Base-by-base conservation (phyloP, 2,888 invertebrate genomes). In the Hyalella azteca region DNA sequence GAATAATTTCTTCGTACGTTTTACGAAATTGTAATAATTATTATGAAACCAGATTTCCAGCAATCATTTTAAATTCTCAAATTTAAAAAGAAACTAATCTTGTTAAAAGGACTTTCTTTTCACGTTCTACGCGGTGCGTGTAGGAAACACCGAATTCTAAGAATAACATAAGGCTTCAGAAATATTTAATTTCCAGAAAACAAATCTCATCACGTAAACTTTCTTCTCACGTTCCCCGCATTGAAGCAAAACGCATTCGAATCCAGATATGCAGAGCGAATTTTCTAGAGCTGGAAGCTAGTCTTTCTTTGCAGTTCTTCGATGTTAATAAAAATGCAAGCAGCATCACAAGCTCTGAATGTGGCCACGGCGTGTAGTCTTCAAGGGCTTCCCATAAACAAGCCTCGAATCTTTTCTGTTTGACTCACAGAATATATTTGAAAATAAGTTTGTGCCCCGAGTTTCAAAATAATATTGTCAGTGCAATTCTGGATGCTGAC, bases 351-450 rank as follows among this genome's bases (percentile, higher is more conserved):
- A 19, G 36, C 66, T 32, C 36, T 66, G 66, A 66, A 66, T 66
- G 36, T n/a, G 66, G 32, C 36, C 29, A 39, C 36, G 66, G 66
- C 66, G 29, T 32, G 66, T 66, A 36, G 32, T 66, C 66, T 66
- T 36, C 36, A 66, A 66, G 66, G 15, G 66, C 36, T 66, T 36
- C 66, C 36, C 66, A 66, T 66, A 66, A 66, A 66, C 66, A 66
- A 36, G 66, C 66, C n/a, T 36, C 11, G 36, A 36, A 29, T 66
- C 66, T 66, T 66, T 66, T 66, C 66, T 36, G 66, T 66, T 36
- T 66, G 66, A 66, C 66, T 66, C 66, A n/a, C 22, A 32, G 36
- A 66, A 66, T n/a, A n/a, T n/a, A 66, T 66, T 66, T 66, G 66
- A 66, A 39, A 39, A 66, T 66, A 66, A 66, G 36, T 32, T 36